Conservation (phyloP, 2,888 invertebrate species). For the Drosophila leonis region DNA sequence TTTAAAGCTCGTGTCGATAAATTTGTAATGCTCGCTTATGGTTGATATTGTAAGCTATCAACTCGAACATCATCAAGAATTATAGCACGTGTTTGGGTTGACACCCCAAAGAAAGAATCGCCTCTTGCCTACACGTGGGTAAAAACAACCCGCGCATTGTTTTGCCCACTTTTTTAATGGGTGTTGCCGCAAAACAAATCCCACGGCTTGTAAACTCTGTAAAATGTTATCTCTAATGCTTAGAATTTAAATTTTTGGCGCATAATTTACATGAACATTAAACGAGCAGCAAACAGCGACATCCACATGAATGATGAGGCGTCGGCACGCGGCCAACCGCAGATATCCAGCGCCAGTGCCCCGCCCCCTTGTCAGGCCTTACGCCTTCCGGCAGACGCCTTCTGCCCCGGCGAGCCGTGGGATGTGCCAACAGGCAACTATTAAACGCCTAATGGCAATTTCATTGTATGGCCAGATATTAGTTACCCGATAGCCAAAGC, state of each 20-base stretch:
- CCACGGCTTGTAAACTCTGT: conserved; percentile 75
- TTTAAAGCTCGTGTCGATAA: conserved; percentile 30
- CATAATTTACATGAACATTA: conserved; percentile 80
- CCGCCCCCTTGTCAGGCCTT: conserved; percentile 32
- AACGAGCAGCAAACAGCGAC: conserved; percentile 57
- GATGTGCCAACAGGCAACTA: conserved; percentile 81
- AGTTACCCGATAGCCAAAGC: conserved; percentile 54
- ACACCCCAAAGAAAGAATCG: conserved; percentile 32
- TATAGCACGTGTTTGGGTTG: conserved; percentile 47
- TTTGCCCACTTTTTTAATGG: conserved; percentile 41
- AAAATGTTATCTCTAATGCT: conserved; percentile 74
- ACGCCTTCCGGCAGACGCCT: conserved; percentile 8
- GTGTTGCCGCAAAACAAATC: conserved; percentile 59
- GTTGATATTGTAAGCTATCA: conserved; percentile 6
- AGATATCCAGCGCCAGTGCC: conserved; percentile 48
- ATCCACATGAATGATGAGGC: conserved; percentile 77
- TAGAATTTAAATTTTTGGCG: conserved; percentile 78
- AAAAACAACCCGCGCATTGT: conserved; percentile 27
- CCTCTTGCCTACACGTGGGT: neutral
- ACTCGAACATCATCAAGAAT: conserved; percentile 18
- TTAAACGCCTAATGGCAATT: conserved; percentile 83
- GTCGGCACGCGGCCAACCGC: conserved; percentile 78
- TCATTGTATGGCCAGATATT: conserved; percentile 71
- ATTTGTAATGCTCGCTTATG: conserved; percentile 38
- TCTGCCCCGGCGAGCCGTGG: conserved; percentile 33